Evolutionary conservation across 2,113 vertebrate genomes (phyloP).

Genomic region (Shinisaurus crocodilurus): DNA sequence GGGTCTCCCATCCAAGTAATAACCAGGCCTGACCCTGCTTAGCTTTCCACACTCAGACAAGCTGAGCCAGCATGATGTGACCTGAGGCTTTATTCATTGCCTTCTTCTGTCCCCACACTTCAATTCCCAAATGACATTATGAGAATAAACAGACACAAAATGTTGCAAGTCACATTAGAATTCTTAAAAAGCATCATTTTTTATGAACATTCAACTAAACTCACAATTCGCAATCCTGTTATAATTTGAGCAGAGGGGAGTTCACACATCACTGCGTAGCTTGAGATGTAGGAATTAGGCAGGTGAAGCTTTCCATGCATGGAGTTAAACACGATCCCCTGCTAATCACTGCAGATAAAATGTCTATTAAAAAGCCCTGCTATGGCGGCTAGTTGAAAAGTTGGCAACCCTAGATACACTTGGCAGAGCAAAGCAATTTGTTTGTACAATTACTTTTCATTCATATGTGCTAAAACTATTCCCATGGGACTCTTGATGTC

Average conservation of each 20-base stretch:
- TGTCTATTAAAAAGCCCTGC: background rate
- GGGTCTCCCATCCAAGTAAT: no score
- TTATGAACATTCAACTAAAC: background rate
- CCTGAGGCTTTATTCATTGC: background rate
- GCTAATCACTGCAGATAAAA: background rate
- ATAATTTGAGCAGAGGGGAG: background rate
- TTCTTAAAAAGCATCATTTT: background rate
- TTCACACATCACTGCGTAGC: no score
- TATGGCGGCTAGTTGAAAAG: background rate
- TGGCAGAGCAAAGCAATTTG: background rate
- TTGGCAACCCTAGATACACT: background rate
- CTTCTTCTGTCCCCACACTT: background rate
- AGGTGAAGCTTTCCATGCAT: background rate
- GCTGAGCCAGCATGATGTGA: no score
- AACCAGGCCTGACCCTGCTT: no score
- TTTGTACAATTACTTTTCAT: background rate
- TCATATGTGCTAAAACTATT: background rate
- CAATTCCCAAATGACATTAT: background rate
- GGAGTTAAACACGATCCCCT: background rate
- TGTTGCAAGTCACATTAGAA: background rate
- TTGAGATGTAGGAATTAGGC: background rate
- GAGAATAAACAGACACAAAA: background rate
- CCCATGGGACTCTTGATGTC: background rate
- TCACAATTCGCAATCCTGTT: background rate
- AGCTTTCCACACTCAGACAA: no score